Conservation (phyloP, 1,140 invertebrate genomes). For the Bicyclus anynana region DNA sequence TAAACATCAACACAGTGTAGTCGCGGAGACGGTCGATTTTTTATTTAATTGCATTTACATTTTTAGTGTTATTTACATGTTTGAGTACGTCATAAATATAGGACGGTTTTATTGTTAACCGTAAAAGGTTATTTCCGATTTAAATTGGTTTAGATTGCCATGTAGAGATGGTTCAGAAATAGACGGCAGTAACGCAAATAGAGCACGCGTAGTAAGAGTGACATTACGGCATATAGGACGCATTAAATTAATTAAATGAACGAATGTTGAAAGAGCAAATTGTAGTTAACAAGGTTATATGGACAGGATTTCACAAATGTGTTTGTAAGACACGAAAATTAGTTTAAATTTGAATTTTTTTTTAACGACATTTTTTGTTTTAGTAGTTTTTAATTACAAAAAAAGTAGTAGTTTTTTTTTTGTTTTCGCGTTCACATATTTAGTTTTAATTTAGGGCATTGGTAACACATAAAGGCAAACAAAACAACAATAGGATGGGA, state of each 20-base stretch:
- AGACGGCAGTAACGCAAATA: constrained; percentile 33
- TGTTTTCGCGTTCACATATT: too few relatives aligned
- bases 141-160: background rate
- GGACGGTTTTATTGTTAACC: background rate
- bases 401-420: constrained; percentile 8
- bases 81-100: background rate
- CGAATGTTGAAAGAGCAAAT: constrained; percentile 43
- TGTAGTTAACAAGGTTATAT: constrained; percentile 43
- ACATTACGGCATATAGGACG: constrained; percentile 42
- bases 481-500: constrained; percentile 40
- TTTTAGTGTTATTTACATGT: background rate
- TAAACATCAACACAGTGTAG: too few relatives aligned
- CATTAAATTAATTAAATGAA: constrained; percentile 57
- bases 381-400: too few relatives aligned
- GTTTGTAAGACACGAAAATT: background rate
- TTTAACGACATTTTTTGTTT: too few relatives aligned
- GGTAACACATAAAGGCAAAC: constrained; percentile 20
- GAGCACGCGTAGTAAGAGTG: constrained; percentile 38
- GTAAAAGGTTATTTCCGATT: background rate
- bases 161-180: constrained; percentile 15
- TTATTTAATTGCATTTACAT: background rate
- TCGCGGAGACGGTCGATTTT: background rate
- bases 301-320: constrained; percentile 19
- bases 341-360: too few relatives aligned
- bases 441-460: background rate